phyloP scores from a whole-genome alignment of 1,140 invertebrate genomes.

The Drosophila truncata region DNA sequence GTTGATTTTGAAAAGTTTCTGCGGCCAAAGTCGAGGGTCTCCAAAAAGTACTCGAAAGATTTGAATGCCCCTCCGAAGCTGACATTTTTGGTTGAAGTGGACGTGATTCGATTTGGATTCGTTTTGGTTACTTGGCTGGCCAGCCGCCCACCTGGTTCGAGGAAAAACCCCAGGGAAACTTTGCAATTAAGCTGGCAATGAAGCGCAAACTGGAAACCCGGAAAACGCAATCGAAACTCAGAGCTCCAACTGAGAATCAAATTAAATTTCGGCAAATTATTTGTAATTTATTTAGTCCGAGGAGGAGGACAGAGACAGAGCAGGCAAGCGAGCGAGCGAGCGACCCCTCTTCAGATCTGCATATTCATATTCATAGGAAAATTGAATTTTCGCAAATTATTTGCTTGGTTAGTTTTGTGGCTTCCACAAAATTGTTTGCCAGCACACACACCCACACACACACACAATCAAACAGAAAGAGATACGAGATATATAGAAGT shows the following conservation, averaged over 20 bases:
- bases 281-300: slow-evolving; percentile 60
- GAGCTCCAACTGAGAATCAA: slow-evolving; percentile 60
- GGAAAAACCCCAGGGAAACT: slow-evolving; percentile 52
- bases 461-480: neutral
- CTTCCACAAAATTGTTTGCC: slow-evolving; percentile 75
- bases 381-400: slow-evolving; percentile 80
- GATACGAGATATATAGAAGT: slow-evolving; percentile 9
- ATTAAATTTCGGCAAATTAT: slow-evolving; percentile 78
- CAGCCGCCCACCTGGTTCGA: slow-evolving; percentile 13
- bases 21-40: slow-evolving; percentile 12
- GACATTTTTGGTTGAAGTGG: slow-evolving; percentile 72
- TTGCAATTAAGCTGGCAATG: slow-evolving; percentile 75
- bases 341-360: slow-evolving; percentile 19
- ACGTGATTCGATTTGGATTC: slow-evolving; percentile 75
- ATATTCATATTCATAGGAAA: slow-evolving; percentile 71
- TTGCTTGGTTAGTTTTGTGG: slow-evolving; percentile 81
- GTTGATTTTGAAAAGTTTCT: slow-evolving; percentile 77
- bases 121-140: slow-evolving; percentile 58
- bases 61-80: slow-evolving; percentile 72
- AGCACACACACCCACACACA: slow-evolving; percentile 11
- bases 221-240: slow-evolving; percentile 29
- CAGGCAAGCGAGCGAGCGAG: neutral
- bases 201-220: slow-evolving; percentile 54
- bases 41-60: slow-evolving; percentile 51
- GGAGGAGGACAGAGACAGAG: neutral